Percentiles rank a stretch among this genome's conserved stretches.
Evolutionary conservation across 1,140 invertebrate species (phyloP).

Genomic region (Zaprionus lachaisei): DNA sequence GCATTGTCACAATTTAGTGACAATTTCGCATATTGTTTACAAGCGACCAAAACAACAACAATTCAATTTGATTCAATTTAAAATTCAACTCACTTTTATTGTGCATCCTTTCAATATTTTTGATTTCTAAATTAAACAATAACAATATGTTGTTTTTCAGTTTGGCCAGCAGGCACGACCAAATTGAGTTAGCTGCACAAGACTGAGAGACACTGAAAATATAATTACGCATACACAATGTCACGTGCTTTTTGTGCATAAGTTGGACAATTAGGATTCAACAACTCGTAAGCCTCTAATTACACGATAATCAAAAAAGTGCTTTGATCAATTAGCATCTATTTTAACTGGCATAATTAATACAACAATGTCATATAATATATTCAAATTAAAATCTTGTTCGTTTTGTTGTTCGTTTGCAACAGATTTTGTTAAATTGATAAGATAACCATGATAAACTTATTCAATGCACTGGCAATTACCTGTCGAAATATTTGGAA

Average conservation of each 20-base stretch:
- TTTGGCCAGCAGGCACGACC: background rate
- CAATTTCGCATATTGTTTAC: background rate
- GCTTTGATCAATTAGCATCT: conserved; percentile 4
- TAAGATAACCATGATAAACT: background rate
- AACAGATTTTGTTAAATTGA: background rate
- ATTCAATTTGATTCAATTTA: background rate
- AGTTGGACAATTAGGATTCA: conserved; percentile 9
- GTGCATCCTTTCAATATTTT: background rate
- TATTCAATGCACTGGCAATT: conserved; percentile 8
- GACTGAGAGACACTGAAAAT: background rate
- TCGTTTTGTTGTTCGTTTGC: too few relatives aligned
- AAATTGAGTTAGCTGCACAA: conserved; percentile 5
- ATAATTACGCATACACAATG: background rate
- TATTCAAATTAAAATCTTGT: background rate
- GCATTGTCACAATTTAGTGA: background rate
- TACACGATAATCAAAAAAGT: background rate
- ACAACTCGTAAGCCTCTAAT: background rate
- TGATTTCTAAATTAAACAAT: background rate
- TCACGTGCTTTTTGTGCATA: background rate
- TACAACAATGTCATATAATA: background rate
- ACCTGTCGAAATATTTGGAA: conserved; percentile 15
- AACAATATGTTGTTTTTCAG: background rate
- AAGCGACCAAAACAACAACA: background rate
- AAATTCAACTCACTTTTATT: background rate
- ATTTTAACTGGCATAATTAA: conserved; percentile 25